These are phyloP conservation scores for Drosophila lacteicornis DNA, from an alignment of 1,140 invertebrate species.

Conservation along the genomic window DNA sequence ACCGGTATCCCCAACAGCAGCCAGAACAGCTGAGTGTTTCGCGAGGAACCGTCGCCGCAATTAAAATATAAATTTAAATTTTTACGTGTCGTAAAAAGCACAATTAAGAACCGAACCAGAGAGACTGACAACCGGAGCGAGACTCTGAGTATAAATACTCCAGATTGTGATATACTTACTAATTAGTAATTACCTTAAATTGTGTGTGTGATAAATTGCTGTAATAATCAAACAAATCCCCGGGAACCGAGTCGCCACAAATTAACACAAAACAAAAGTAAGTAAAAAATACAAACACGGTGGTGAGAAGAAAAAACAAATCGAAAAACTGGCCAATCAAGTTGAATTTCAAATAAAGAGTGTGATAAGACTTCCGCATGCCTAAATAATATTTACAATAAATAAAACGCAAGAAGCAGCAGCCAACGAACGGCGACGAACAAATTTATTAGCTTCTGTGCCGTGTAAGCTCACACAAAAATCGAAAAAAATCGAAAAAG, in stretches of 20 bases:
- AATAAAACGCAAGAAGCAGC: constrained; percentile 49
- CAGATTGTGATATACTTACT: constrained; percentile 52
- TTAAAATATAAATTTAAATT: constrained; percentile 23
- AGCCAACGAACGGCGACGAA: constrained; percentile 2
- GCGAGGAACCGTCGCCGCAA: constrained; percentile 35
- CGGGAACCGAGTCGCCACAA: constrained; percentile 5
- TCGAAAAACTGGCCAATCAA: constrained; percentile 65
- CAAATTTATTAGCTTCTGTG: constrained; percentile 52
- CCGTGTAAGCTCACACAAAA: constrained; percentile 40
- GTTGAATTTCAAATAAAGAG: constrained; percentile 50
- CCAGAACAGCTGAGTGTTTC: constrained; percentile 58
- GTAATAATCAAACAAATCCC: constrained; percentile 50
- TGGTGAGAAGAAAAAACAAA: constrained; percentile 15
- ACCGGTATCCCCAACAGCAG: constrained; percentile 52
- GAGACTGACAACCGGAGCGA: constrained; percentile 53
- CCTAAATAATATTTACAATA: constrained; percentile 75
- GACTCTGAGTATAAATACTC: constrained; percentile 33
- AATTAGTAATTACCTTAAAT: constrained; percentile 60
- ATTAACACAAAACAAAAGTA: constrained; percentile 51
- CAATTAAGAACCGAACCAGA: constrained; percentile 41
- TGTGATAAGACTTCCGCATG: constrained; percentile 81
- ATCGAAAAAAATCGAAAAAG: constrained; percentile 10
- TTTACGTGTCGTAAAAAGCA: constrained; percentile 28
- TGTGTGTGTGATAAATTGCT: constrained; percentile 66
- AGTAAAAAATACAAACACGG: constrained; percentile 43